Conservation (phyloP, 2,888 invertebrate species). For the Agrilus mali region DNA sequence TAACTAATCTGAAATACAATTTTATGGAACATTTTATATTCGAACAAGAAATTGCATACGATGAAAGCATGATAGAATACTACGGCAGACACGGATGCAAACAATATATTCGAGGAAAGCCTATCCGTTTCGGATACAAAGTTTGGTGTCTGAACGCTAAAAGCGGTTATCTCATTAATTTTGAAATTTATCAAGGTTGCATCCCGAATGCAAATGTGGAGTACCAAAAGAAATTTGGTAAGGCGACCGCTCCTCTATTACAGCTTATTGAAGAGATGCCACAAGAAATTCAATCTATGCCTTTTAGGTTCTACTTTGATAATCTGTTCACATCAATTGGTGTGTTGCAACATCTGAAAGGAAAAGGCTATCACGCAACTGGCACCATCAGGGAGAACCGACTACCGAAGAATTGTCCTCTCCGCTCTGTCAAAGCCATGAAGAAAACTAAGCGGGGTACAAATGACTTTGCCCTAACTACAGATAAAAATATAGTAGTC, state of each 20-base stretch:
- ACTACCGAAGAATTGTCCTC: constrained; percentile 14
- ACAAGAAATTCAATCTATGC: constrained; percentile 2
- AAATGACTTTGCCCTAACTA: constrained; percentile 4
- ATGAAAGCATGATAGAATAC: background rate
- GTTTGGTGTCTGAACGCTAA: no score
- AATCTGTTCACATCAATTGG: constrained; percentile 11
- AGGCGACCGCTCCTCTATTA: constrained; percentile 4
- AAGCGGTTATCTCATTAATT: no score
- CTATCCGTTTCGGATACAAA: no score
- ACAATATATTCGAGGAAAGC: no score
- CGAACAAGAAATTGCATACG: background rate
- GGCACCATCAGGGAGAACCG: constrained; percentile 17
- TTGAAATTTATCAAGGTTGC: no score
- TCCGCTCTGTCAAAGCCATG: constrained; percentile 10
- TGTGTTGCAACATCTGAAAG: constrained; percentile 7
- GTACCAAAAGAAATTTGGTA: background rate
- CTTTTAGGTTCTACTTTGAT: constrained; percentile 10
- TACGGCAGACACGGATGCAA: no score
- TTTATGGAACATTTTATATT: background rate
- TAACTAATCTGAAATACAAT: background rate
- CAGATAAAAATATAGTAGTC: constrained; percentile 11
- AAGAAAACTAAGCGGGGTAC: constrained; percentile 8
- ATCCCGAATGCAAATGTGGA: no score
- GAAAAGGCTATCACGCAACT: constrained; percentile 13
- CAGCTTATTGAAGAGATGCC: background rate